Base-by-base conservation (phyloP, 2,113 vertebrate genomes). In the Phylloscopus whistleri region DNA sequence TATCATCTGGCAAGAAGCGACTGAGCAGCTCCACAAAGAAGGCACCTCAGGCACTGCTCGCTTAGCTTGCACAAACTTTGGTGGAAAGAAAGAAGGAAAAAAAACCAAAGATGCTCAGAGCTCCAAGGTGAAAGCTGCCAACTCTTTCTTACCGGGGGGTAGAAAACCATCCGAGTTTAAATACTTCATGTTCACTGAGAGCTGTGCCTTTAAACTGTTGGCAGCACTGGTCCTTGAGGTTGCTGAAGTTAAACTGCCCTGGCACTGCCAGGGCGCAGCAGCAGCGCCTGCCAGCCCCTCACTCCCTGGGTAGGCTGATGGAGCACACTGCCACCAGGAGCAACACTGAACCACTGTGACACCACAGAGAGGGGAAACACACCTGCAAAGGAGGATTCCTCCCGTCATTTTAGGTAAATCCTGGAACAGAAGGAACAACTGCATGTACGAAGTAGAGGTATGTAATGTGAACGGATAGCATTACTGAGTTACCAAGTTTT, bases 201-300 rank as follows among this genome's bases (percentile, higher is more conserved):
- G 91, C 74, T 64, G 0, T 87, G 91, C 51, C 78, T 86, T 91
- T 94, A 81, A 82, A 86, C 79, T 93, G 84, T 35, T 97, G 96
- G 96, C 96, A 96, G 21, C 55, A 16, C 31, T 24, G 27, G 35
- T 39, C 31, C 80, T 94, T 64, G 79, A 92, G 89, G 94, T 87
- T 96, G 96, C 96, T 97, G 94, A 97, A 96, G 89, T 85, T 97
- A 95, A 97, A 66, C 82, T 94, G 67, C 41, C 19, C 3, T 97
- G 94, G 96, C 96, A 80, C 4, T 90, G 96, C 96, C 95, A 94
- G 92, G 51, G 51, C 16, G 4, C 72, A 85, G 68, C 79, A 44
- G 94, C 41, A 44, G 44, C 1, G 0, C 0, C 1, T 69, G 96
- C 96, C 97, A 95, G 8, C 3, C 4, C 8, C 14, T 7, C 3